phyloP scores from a whole-genome alignment of 2,113 vertebrate species.

The Vimba vimba region DNA sequence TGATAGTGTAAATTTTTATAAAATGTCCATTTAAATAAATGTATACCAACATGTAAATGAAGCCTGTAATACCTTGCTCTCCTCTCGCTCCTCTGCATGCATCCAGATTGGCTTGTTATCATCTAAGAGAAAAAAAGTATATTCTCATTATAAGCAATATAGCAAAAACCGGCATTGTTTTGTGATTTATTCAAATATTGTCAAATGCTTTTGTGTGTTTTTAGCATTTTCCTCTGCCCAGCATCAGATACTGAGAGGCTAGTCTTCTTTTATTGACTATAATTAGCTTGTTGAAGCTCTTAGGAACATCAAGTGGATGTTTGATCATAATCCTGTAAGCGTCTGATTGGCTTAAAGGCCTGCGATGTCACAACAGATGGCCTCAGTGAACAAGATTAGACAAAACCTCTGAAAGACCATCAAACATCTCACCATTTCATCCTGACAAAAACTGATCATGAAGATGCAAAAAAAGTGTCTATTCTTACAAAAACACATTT shows the following conservation, averaged over 20 bases:
- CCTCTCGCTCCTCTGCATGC: conserved; percentile 90
- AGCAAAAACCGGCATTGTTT: no score
- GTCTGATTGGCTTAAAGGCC: conserved; percentile 37
- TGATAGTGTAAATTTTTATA: no score
- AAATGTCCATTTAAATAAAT: neutral
- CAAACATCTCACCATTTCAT: neutral
- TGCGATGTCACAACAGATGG: neutral
- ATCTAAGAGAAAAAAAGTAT: conserved; percentile 66
- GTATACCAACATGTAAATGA: neutral
- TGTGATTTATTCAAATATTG: neutral
- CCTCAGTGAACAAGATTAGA: conserved; percentile 18
- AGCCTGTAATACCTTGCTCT: conserved; percentile 81
- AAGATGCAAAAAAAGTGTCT: neutral
- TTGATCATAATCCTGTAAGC: conserved; percentile 20
- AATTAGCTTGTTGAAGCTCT: neutral
- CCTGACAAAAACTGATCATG: neutral
- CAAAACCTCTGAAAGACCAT: neutral
- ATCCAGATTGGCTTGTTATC: conserved; percentile 95
- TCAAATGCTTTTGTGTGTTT: neutral
- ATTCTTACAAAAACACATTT: neutral
- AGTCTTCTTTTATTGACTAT: neutral
- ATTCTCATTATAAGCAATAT: neutral
- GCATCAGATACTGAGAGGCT: neutral
- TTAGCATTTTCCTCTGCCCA: neutral
- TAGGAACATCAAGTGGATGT: neutral